These are phyloP conservation scores for Pandemis cinnamomeana DNA, from an alignment of 2,888 invertebrate genomes.

Conservation along the genomic window DNA sequence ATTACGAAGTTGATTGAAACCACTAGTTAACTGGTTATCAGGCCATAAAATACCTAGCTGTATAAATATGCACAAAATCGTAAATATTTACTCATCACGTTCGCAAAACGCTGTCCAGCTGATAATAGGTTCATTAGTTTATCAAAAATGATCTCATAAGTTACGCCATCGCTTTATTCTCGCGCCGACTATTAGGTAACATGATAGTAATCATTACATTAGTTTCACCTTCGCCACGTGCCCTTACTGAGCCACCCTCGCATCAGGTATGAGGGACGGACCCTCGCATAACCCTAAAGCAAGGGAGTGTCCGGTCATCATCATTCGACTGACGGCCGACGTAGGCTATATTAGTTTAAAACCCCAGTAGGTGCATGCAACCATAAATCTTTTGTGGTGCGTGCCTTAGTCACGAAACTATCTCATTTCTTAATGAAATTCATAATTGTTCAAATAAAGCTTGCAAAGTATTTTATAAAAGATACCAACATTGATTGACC, in stretches of 20 bases:
- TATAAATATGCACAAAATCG: constrained; percentile 2
- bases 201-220: constrained; percentile 47
- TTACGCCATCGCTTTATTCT: constrained; percentile 40
- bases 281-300: constrained; percentile 64
- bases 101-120: constrained; percentile 26
- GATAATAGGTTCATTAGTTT: constrained; percentile 67
- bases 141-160: constrained; percentile 52
- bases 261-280: constrained; percentile 60
- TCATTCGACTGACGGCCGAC: constrained; percentile 64
- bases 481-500: too few species aligned
- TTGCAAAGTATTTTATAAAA: too few species aligned
- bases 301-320: constrained; percentile 74
- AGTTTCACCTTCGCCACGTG: constrained; percentile 58
- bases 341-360: constrained; percentile 65
- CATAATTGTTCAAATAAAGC: background rate
- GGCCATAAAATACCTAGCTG: constrained; percentile 10
- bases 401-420: constrained; percentile 41
- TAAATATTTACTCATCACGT: constrained; percentile 11
- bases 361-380: constrained; percentile 50
- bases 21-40: constrained; percentile 23
- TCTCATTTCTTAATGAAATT: constrained; percentile 24
- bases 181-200: constrained; percentile 30
- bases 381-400: constrained; percentile 54
- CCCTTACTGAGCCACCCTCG: constrained; percentile 60
- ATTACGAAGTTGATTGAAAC: constrained; percentile 7